Evolutionary conservation across 2,113 vertebrate species (phyloP).

Genomic region (Lathamus discolor): DNA sequence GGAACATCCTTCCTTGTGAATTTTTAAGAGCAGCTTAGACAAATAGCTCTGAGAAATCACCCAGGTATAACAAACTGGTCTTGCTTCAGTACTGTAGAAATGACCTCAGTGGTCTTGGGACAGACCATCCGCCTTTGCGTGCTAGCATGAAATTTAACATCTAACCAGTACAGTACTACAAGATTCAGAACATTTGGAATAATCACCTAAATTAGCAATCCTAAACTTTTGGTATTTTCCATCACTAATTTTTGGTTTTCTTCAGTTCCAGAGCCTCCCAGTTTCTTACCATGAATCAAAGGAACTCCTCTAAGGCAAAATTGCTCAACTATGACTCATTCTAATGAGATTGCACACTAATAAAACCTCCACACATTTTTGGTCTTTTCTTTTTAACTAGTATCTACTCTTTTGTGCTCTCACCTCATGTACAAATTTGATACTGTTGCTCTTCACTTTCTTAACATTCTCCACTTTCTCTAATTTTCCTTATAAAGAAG

Average conservation of each 20-base stretch:
- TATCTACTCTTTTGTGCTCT: background rate
- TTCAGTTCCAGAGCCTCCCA: background rate
- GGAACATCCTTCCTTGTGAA: background rate
- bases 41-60: background rate
- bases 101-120: background rate
- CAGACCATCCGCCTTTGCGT: background rate
- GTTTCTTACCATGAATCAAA: conserved; percentile 30
- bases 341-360: conserved; percentile 12
- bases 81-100: background rate
- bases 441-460: background rate
- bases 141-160: background rate
- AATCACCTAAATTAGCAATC: background rate
- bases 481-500: background rate
- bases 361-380: background rate
- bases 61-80: background rate
- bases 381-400: background rate
- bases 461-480: background rate
- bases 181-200: conserved; percentile 3
- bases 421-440: background rate
- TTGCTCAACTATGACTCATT: conserved; percentile 5
- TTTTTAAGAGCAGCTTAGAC: background rate
- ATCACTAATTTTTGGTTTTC: conserved; percentile 15
- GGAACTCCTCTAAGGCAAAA: conserved; percentile 36
- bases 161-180: background rate
- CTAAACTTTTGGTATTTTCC: conserved; percentile 16